Evolutionary conservation across 2,113 vertebrate genomes (phyloP).

Genomic region (Sula dactylatra): DNA sequence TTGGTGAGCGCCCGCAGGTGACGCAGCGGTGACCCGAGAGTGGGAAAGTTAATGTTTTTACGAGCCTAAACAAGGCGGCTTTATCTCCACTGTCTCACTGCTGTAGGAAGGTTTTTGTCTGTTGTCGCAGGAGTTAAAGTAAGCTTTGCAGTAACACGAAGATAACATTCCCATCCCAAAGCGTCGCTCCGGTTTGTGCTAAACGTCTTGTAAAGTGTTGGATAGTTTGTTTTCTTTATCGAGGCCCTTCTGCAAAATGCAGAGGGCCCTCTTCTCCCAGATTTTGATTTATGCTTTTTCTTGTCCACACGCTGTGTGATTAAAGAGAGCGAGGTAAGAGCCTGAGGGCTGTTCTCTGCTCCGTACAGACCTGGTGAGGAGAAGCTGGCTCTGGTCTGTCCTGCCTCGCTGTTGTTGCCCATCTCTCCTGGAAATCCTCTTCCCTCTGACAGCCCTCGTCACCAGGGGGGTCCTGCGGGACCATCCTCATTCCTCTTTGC

Average conservation of each 20-base stretch:
- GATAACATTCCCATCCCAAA: neutral
- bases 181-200: fast-evolving
- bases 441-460: neutral
- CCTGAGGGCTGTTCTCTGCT: neutral
- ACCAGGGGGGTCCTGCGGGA: neutral
- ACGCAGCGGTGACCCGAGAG: neutral
- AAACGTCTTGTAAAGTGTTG: neutral
- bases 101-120: neutral
- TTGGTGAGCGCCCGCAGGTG: neutral
- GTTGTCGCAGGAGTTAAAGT: neutral
- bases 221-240: fast-evolving
- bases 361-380: neutral
- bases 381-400: neutral
- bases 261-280: fast-evolving
- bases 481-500: neutral
- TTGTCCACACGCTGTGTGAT: fast-evolving
- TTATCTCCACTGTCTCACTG: neutral
- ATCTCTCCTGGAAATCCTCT: neutral
- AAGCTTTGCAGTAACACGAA: fast-evolving
- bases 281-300: neutral
- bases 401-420: neutral
- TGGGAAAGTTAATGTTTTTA: neutral
- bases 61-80: neutral
- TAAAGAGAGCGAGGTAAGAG: neutral
- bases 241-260: fast-evolving